Base-by-base conservation (phyloP, 64 coral and sea anemone species). In the Montipora foliosa region DNA sequence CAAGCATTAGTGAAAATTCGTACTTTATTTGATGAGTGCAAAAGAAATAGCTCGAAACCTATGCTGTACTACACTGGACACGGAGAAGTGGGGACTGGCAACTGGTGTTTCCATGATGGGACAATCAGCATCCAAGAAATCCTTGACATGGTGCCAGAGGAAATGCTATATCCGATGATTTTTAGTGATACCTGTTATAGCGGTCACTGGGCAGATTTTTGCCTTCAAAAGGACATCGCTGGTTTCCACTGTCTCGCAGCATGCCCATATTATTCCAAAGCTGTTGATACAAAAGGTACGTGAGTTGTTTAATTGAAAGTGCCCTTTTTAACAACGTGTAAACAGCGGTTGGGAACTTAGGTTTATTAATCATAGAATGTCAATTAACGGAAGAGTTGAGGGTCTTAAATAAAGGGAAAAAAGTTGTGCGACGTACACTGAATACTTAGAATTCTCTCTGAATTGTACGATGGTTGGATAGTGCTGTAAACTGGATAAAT, bases 181-280 rank as follows among this genome's bases (percentile, higher is more conserved):
- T 76, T 76, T 4, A 45, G 74, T 9, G 74, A 76, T 12, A 14
- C 44, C 74, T 76, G 74, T 76, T 76, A 76, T 37, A 76, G 74
- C 46, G 74, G 74, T 37, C 74, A 76, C 74, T 76, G 74, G 74
- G 74, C 74, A 76, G 10, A 76, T 76, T 76, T 76, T 37, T 76
- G 74, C 17, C 22, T 76, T 4, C 4, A 76, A 4, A 76, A 46
- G 13, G 13, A 37, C 10, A 76, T 76, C 37, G 0, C 24, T 3
- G 74, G 74, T 44, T 76, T 76, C 25, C 25, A 76, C 74, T 76
- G 74, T 37, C 74, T 76, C 8, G 74, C 74, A 76, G 74, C 74
- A 37, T 76, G 29, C 37, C 74, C 74, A 37, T 5, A 76, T 1
- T 76, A 76, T 76, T 76, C 74, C 4, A 76, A 2, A 37, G 74